Percentiles rank a stretch among this genome's conserved stretches.
phyloP scores from a whole-genome alignment of 1,140 invertebrate genomes.

The Diuraphis noxia region DNA sequence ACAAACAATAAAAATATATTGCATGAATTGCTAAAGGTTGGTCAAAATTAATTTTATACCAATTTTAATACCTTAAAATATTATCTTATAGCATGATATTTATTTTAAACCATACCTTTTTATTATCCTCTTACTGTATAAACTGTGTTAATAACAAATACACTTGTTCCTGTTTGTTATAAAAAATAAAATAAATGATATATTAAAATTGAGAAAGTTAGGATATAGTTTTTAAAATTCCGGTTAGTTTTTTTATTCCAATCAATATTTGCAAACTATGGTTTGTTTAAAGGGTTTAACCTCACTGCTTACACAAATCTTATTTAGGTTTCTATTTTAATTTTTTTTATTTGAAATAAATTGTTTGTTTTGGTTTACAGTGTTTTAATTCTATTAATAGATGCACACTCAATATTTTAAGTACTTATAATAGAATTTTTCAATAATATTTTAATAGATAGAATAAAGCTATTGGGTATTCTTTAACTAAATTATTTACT shows the following conservation, averaged over 20 bases:
- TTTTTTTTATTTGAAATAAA: not conserved
- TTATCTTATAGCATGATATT: too few species aligned
- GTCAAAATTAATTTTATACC: not conserved
- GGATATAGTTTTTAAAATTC: not conserved
- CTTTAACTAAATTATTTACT: not conserved
- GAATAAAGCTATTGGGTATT: not conserved
- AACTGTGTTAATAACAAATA: not conserved
- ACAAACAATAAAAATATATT: not conserved
- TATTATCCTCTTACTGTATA: not conserved
- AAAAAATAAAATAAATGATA: not conserved
- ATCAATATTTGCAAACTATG: not conserved
- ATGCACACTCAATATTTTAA: not conserved
- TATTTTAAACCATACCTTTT: too few species aligned
- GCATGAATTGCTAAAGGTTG: not conserved
- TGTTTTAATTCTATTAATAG: constrained; percentile 7
- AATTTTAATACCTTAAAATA: too few species aligned
- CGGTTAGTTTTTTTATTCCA: not conserved
- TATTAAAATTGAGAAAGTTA: not conserved
- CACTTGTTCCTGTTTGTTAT: not conserved
- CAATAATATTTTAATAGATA: not conserved
- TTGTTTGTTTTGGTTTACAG: not conserved
- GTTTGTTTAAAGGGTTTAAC: not conserved
- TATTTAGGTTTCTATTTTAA: not conserved
- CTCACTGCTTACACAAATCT: not conserved
- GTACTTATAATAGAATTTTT: not conserved